Conservation (phyloP, 92 coral and sea anemone species). For the Epizoanthus ramosus region DNA sequence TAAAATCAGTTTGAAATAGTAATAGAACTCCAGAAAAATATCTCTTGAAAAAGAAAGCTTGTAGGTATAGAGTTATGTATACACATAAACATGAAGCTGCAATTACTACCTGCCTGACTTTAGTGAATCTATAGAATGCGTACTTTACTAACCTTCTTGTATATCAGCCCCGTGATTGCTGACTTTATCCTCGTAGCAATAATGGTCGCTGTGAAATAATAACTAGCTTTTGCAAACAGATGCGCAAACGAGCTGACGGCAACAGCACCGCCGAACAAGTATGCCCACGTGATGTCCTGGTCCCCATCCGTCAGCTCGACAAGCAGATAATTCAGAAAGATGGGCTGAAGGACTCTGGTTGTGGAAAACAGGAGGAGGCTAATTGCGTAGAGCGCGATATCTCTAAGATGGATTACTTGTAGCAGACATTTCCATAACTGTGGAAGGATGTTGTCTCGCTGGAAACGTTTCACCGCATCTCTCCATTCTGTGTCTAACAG, state of each 20-base stretch:
- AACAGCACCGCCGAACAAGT: slow-evolving; percentile 41
- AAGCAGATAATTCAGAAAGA: slow-evolving; percentile 38
- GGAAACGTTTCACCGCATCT: neutral
- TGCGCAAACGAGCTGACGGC: slow-evolving; percentile 39
- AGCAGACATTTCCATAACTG: slow-evolving; percentile 40
- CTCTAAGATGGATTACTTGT: slow-evolving; percentile 11
- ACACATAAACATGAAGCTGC: neutral
- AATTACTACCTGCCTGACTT: too few relatives aligned
- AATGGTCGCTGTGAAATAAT: slow-evolving; percentile 42
- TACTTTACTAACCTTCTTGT: slow-evolving; percentile 38
- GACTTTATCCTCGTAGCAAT: slow-evolving; percentile 49
- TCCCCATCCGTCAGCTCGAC: slow-evolving; percentile 22
- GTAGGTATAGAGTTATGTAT: too few relatives aligned
- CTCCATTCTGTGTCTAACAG: slow-evolving; percentile 24
- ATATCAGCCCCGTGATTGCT: slow-evolving; percentile 36
- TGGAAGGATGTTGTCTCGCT: neutral
- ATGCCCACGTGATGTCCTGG: slow-evolving; percentile 38
- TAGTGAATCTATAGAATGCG: too few relatives aligned
- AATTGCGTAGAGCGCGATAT: slow-evolving; percentile 4
- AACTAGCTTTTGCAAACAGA: slow-evolving; percentile 43
- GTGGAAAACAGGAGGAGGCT: slow-evolving; percentile 41
- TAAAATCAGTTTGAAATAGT: too few relatives aligned
- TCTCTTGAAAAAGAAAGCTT: too few relatives aligned
- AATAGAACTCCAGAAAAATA: too few relatives aligned
- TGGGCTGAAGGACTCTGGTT: slow-evolving; percentile 44